phyloP scores from a whole-genome alignment of 1,140 invertebrate species.

The Bombus haemorrhoidalis region DNA sequence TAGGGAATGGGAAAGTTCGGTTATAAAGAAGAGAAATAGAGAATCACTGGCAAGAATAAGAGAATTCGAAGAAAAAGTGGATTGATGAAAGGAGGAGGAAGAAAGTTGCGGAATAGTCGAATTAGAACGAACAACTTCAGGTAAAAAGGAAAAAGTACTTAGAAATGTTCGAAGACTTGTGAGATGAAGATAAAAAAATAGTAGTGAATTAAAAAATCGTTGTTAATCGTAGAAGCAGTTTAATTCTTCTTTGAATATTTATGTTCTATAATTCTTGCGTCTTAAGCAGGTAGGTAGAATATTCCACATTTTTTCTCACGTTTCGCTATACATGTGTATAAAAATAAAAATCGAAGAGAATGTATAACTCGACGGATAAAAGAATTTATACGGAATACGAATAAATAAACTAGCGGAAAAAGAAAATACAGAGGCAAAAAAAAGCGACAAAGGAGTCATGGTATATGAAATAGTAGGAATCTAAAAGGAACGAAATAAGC shows the following conservation, averaged over 20 bases:
- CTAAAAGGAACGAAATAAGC: neutral
- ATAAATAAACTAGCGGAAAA: neutral
- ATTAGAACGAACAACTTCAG: neutral
- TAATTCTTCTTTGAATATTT: neutral
- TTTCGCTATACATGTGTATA: neutral
- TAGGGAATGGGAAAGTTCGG: neutral
- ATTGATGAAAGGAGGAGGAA: neutral
- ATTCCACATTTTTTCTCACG: neutral
- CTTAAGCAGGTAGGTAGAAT: too few relatives aligned
- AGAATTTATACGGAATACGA: too few relatives aligned
- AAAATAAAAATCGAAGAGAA: neutral
- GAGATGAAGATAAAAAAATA: too few relatives aligned
- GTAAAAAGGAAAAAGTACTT: neutral
- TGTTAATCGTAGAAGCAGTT: neutral
- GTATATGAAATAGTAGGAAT: neutral
- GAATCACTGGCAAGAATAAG: neutral
- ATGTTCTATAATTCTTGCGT: neutral
- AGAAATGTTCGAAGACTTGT: neutral
- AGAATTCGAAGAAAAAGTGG: constrained; percentile 10
- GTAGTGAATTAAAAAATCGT: neutral
- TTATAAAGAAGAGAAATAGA: neutral
- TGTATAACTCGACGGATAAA: neutral
- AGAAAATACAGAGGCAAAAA: neutral
- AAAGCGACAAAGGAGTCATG: neutral
- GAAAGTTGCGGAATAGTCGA: neutral